These are phyloP conservation scores for Hoplostethus atlanticus DNA, from an alignment of 2,797 vertebrate genomes.

Conservation along the genomic window DNA sequence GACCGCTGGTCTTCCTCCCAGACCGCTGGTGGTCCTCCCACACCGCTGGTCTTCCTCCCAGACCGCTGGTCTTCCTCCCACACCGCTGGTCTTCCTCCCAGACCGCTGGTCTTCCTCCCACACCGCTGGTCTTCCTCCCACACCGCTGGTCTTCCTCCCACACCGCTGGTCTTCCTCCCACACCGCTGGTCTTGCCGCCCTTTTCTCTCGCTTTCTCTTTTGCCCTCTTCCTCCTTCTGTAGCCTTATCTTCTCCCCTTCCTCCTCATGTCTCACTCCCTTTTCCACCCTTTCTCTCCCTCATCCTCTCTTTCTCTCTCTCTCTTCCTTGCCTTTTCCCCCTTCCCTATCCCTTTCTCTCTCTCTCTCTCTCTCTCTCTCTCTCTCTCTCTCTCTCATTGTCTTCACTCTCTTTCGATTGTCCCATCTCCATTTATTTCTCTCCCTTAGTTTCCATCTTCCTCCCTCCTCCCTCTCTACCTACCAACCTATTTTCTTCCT, in stretches of 20 bases:
- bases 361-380: no score
- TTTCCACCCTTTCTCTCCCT: no score
- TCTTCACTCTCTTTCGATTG: background rate
- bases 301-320: background rate
- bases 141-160: conserved; percentile 3
- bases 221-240: no score
- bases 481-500: no score
- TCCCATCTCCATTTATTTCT: background rate
- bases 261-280: background rate
- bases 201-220: conserved; percentile 24
- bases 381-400: no score
- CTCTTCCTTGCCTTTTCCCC: no score
- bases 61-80: no score
- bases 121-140: conserved; percentile 1
- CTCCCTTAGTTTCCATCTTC: background rate
- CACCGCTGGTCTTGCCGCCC: conserved; percentile 20
- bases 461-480: no score
- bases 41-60: background rate
- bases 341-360: no score
- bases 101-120: no score
- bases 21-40: no score
- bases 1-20: background rate
- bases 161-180: conserved; percentile 1
- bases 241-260: background rate
- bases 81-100: background rate